These are phyloP conservation scores for Celastrina argiolus DNA, from an alignment of 2,888 invertebrate species.

Conservation along the genomic window DNA sequence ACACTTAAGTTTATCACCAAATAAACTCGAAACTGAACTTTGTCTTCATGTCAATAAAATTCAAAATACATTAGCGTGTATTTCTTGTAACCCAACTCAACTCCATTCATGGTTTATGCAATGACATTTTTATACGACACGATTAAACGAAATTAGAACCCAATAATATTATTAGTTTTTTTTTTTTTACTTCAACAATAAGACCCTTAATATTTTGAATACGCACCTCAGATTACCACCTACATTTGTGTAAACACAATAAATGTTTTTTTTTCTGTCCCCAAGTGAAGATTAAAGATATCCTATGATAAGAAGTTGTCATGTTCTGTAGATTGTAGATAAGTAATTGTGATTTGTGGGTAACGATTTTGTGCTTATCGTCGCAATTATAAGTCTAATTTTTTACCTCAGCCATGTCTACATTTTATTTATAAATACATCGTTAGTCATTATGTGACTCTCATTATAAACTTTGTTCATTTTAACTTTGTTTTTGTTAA, in stretches of 20 bases:
- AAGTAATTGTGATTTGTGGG: neutral
- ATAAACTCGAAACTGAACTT: neutral
- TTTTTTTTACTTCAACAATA: conserved; percentile 49
- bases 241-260: conserved; percentile 77
- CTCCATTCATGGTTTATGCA: conserved; percentile 40
- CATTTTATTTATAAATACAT: too few relatives aligned
- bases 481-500: too few relatives aligned
- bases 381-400: neutral
- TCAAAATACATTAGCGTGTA: neutral
- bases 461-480: too few relatives aligned
- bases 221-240: conserved; percentile 69
- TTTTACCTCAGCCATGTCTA: too few relatives aligned
- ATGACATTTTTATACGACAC: conserved; percentile 71
- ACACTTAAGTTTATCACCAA: conserved; percentile 40
- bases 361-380: neutral
- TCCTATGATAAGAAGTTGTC: conserved; percentile 34
- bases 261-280: conserved; percentile 66
- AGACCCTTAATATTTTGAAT: conserved; percentile 55
- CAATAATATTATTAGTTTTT: conserved; percentile 73
- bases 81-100: conserved; percentile 46
- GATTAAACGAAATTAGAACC: conserved; percentile 78
- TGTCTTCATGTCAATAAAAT: neutral
- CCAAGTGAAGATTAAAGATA: conserved; percentile 53
- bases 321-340: conserved; percentile 26
- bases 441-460: too few relatives aligned